These are phyloP conservation scores for Charina bottae DNA, from an alignment of 2,113 vertebrate genomes.

Conservation along the genomic window DNA sequence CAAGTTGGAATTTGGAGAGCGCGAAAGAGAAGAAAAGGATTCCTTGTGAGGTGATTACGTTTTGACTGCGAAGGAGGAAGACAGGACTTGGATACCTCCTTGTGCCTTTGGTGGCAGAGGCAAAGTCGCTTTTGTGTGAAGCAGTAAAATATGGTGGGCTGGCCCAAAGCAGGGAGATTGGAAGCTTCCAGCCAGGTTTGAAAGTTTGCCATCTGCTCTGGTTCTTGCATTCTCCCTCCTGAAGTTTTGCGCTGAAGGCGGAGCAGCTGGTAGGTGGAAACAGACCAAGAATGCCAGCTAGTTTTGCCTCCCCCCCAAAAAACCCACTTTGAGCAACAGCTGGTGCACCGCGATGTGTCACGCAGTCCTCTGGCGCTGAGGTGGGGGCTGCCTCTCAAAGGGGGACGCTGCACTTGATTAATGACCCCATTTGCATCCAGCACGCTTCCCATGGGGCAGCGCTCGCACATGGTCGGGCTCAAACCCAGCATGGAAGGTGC, in stretches of 20 bases:
- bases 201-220: constrained; percentile 49
- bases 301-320: fast-evolving
- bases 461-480: neutral
- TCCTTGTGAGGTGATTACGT: no score
- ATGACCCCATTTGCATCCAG: constrained; percentile 70
- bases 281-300: constrained; percentile 44
- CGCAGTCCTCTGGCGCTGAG: neutral
- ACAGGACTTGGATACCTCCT: neutral
- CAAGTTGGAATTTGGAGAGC: no score
- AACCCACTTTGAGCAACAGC: neutral
- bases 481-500: neutral
- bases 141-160: neutral
- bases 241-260: constrained; percentile 44
- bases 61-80: neutral
- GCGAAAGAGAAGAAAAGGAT: no score
- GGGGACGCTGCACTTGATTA: constrained; percentile 57
- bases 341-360: neutral
- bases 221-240: constrained; percentile 34
- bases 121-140: neutral
- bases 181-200: constrained; percentile 14
- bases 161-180: no score
- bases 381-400: constrained; percentile 48
- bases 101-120: neutral
- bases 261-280: constrained; percentile 51
- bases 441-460: constrained; percentile 31